Evolutionary conservation across 2,888 invertebrate genomes (phyloP).

Genomic region (Asteroscopus sphinx): DNA sequence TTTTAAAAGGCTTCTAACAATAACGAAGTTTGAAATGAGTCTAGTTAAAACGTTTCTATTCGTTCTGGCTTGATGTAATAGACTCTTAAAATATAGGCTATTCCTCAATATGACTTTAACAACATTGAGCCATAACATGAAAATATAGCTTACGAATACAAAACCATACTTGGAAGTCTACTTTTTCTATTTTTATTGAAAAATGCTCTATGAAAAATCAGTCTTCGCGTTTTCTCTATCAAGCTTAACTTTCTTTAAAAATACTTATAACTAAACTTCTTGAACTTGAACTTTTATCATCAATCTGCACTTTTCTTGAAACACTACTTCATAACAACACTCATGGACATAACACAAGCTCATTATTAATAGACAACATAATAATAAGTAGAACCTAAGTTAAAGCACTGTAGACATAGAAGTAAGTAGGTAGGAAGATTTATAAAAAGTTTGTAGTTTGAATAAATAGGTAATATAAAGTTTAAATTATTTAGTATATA

Average conservation of each 20-base stretch:
- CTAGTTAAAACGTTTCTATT: too few relatives aligned
- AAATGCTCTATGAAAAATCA: too few relatives aligned
- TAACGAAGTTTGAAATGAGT: too few relatives aligned
- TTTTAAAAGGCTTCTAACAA: constrained; percentile 2
- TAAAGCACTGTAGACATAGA: constrained; percentile 49
- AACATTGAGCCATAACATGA: too few relatives aligned
- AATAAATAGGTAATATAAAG: constrained; percentile 6
- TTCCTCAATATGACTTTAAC: too few relatives aligned
- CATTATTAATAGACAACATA: constrained; percentile 42
- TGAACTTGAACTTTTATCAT: constrained; percentile 5
- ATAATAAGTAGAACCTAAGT: constrained; percentile 20
- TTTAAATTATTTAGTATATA: constrained; percentile 18
- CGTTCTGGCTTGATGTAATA: too few relatives aligned
- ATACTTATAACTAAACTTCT: constrained; percentile 4
- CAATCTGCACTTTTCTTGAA: constrained; percentile 46
- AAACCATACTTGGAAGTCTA: neutral
- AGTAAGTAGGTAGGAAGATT: constrained; percentile 28
- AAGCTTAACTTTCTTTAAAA: neutral
- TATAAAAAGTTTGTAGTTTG: constrained; percentile 21
- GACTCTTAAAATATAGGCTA: too few relatives aligned
- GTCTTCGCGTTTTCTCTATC: neutral
- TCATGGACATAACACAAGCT: constrained; percentile 41
- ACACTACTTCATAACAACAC: constrained; percentile 49
- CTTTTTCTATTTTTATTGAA: neutral
- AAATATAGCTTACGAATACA: too few relatives aligned